These are phyloP conservation scores for Melinaea menophilus DNA, from an alignment of 2,888 invertebrate species.

Conservation along the genomic window DNA sequence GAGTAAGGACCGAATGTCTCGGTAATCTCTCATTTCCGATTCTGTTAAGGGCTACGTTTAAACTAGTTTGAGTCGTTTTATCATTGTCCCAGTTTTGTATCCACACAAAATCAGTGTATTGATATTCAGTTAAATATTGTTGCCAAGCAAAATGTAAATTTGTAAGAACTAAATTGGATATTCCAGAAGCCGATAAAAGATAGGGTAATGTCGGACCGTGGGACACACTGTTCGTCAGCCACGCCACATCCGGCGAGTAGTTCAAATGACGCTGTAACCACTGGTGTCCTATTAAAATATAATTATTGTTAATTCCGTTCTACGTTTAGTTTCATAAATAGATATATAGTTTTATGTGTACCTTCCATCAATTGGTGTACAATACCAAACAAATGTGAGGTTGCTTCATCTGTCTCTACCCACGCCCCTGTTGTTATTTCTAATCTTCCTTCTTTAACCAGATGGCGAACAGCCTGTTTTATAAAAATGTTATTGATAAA, in stretches of 20 bases:
- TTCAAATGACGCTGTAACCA: constrained; percentile 90
- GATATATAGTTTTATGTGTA: constrained; percentile 41
- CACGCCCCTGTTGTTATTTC: constrained; percentile 96
- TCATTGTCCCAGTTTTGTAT: constrained; percentile 87
- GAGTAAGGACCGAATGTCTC: constrained; percentile 55
- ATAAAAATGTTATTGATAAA: constrained; percentile 13
- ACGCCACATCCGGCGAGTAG: constrained; percentile 86
- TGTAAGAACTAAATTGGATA: constrained; percentile 91
- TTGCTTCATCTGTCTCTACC: constrained; percentile 97
- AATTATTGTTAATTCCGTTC: not conserved
- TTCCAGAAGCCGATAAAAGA: constrained; percentile 86
- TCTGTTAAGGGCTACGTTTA: constrained; percentile 52
- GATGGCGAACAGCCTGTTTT: constrained; percentile 80
- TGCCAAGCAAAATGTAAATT: constrained; percentile 97
- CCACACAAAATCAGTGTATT: constrained; percentile 94
- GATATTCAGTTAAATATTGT: constrained; percentile 91
- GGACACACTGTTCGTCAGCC: constrained; percentile 97
- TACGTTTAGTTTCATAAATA: not conserved
- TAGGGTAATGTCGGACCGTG: constrained; percentile 96
- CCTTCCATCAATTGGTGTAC: constrained; percentile 94
- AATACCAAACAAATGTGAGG: constrained; percentile 90
- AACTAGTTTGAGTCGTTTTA: constrained; percentile 40
- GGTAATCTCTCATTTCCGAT: constrained; percentile 59
- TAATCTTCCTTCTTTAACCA: constrained; percentile 87
- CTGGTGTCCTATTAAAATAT: constrained; percentile 85